Evolutionary conservation across 2,113 vertebrate genomes (phyloP).

Genomic region (Scomber scombrus): DNA sequence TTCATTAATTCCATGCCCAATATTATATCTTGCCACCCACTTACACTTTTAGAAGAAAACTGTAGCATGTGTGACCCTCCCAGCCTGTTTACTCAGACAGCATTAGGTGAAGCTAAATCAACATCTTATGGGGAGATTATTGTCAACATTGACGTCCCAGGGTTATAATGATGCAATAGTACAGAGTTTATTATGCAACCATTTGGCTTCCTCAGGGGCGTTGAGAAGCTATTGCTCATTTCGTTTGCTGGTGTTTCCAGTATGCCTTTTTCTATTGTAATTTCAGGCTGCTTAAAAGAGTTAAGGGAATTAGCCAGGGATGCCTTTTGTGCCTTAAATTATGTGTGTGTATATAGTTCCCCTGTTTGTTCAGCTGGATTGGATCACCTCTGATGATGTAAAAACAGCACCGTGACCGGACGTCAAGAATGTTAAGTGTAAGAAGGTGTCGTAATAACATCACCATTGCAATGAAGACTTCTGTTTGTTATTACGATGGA

Average conservation of each 20-base stretch:
- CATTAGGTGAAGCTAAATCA: not conserved
- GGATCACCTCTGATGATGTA: slow-evolving; percentile 17
- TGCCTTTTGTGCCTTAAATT: slow-evolving; percentile 59
- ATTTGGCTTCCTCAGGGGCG: not conserved
- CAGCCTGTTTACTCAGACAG: not conserved
- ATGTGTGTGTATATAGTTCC: not conserved
- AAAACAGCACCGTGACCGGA: not conserved
- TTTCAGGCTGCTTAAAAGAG: slow-evolving; percentile 33
- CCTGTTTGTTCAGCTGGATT: slow-evolving; percentile 24
- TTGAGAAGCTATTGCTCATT: slow-evolving; percentile 23
- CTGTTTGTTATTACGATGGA: not conserved
- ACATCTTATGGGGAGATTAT: not conserved
- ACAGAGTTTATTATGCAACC: not conserved
- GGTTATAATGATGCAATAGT: not conserved
- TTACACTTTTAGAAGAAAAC: slow-evolving; percentile 9
- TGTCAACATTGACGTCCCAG: not conserved
- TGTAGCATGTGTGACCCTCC: not conserved
- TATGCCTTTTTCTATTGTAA: slow-evolving; percentile 53
- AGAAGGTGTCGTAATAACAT: not conserved
- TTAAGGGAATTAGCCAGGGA: slow-evolving; percentile 31
- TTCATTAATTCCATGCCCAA: not conserved
- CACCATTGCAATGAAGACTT: not conserved
- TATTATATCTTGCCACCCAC: slow-evolving; percentile 21
- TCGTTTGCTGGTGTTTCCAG: slow-evolving; percentile 22
- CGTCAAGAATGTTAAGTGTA: not conserved